Base-by-base conservation (phyloP, 1,140 invertebrate genomes). In the Drosophila tsacasi region DNA sequence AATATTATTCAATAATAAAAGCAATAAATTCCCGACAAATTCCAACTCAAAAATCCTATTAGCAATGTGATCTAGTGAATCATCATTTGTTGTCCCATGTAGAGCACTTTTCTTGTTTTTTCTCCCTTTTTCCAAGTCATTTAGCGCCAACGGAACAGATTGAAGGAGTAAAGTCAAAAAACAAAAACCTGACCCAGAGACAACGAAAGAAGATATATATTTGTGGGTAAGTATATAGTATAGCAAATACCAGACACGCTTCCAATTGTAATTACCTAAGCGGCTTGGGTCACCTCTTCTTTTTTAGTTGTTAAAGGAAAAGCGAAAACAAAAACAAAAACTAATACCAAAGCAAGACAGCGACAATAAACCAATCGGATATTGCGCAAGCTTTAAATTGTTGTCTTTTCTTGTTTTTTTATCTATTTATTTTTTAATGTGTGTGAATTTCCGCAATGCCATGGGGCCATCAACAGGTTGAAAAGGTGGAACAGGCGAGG, bases 401-500 rank as follows among this genome's bases (percentile, higher is more conserved):
- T 74, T 67, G 72, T 68, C 54, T 39, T 61, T 67, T 40, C 23
- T 54, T 35, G 63, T 13, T 21, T 19, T 60, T 54, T 73, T 74
- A 21, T 50, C 37, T 68, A 25, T 42, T 27, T 54, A 37, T 42
- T 40, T 54, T 59, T 76, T 75, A 75, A 76, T 76, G 74, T 76
- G 73, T 67, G 67, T 63, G 68, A 75, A 65, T 86, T 85, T 86
- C 83, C 83, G 79, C 79, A 83, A 71, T 66, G 61, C 60, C 50
- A 59, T 23, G 21, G 39, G 30, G 57, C 69, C 57, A 59, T 27
- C 44, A 59, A 42, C 44, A 42, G 59, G 59, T 42, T 52, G 35
- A 5, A n/a, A 27, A 46, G 54, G 55, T 57, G 35, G 21, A 23
- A 35, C 54, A 25, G 52, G 5, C 52, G 52, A 35, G 32, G 61